Evolutionary conservation across 2,113 vertebrate species (phyloP).

Genomic region (Anser brachyrhynchus): DNA sequence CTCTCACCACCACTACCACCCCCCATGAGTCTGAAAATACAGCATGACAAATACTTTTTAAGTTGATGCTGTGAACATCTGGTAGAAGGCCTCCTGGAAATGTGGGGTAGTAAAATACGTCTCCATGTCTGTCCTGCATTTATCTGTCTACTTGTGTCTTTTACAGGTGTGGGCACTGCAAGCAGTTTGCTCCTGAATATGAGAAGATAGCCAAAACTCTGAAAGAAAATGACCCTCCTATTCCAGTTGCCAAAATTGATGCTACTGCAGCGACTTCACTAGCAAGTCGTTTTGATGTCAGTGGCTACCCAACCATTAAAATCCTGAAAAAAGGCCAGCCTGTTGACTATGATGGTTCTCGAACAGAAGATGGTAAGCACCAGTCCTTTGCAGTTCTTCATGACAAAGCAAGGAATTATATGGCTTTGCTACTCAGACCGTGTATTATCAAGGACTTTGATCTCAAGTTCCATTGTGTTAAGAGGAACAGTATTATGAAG

Average conservation of each 20-base stretch:
- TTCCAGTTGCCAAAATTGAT: constrained; percentile 94
- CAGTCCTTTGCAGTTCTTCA: neutral
- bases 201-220: constrained; percentile 91
- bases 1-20: neutral
- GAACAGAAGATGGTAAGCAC: constrained; percentile 85
- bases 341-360: constrained; percentile 91
- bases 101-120: neutral
- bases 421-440: neutral
- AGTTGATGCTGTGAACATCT: neutral
- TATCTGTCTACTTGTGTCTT: neutral
- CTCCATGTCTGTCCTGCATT: fast-evolving
- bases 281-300: constrained; percentile 89
- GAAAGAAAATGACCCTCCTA: constrained; percentile 89
- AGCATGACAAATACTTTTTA: neutral
- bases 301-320: constrained; percentile 96
- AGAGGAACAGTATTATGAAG: neutral
- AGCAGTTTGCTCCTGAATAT: constrained; percentile 94
- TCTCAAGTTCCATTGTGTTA: neutral
- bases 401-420: neutral
- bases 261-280: constrained; percentile 82
- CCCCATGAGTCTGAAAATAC: neutral
- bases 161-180: constrained; percentile 95
- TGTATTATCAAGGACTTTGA: neutral
- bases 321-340: constrained; percentile 93
- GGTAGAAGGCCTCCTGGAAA: neutral